Percentiles rank a stretch among this genome's conserved stretches.
Conservation (phyloP, 2,113 vertebrate genomes). For the Megaceryle torquata region DNA sequence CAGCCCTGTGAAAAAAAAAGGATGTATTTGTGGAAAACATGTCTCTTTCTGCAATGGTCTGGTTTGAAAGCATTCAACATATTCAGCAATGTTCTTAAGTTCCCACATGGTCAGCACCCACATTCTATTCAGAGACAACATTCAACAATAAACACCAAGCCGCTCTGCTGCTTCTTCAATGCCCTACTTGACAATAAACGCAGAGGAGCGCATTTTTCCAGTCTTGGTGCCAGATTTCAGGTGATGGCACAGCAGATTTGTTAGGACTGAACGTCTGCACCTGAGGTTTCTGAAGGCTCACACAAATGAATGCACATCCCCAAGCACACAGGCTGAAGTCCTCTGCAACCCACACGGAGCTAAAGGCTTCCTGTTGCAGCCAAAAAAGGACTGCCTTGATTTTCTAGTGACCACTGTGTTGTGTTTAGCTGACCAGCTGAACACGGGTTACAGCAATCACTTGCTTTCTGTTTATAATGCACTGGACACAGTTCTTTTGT, state of each 20-base stretch:
- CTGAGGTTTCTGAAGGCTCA: neutral
- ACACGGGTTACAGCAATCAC: neutral
- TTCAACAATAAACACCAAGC: neutral
- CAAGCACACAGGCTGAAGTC: neutral
- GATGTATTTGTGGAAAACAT: neutral
- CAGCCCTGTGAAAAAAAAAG: neutral
- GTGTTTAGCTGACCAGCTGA: neutral
- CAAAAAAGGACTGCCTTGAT: neutral
- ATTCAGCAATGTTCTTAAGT: neutral
- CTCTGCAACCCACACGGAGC: neutral
- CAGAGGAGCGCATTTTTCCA: neutral
- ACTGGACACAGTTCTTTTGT: slow-evolving; percentile 50
- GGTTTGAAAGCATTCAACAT: neutral
- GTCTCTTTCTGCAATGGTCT: neutral
- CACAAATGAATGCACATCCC: neutral
- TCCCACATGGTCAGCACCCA: neutral
- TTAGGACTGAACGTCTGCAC: neutral
- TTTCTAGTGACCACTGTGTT: neutral
- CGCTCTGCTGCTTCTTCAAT: neutral
- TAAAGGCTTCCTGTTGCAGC: neutral
- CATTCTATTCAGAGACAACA: neutral
- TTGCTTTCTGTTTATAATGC: neutral
- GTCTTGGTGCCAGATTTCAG: neutral
- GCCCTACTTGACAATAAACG: neutral
- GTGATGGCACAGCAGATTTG: neutral